Evolutionary conservation across 2,888 invertebrate species (phyloP), one percentile per base, ranked within the genome.

Genomic region (Caenorhabditis zanzibari): DNA sequence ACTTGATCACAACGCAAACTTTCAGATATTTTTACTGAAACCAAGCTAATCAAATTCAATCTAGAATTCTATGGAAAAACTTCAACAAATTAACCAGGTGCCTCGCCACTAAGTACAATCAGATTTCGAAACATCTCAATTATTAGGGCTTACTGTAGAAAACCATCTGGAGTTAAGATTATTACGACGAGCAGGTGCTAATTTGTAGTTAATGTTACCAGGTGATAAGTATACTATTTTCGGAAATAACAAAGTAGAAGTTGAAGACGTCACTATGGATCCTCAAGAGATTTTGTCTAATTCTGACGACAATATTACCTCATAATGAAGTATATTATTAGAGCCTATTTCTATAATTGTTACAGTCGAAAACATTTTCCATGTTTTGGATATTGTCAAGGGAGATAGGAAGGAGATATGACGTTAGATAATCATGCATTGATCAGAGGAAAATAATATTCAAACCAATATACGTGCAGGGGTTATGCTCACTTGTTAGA

Each of bases 41-140:
- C 54, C 52, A 73, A 73, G 63, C 73, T 32, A 73, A 35, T 73
- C 73, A 63, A 52, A 63, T 63, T 26, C 16, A n/a, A 32, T 32
- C 10, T 22, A 9, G 54, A 10, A 26, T 19, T 38, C 12, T 61
- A 49, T 19, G 28, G 14, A 41, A 61, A 32, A 28, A 63, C 24
- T 26, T 61, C 52, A 35, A 9, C 35, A 16, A 59, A 73, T 61
- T 73, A 63, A n/a, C n/a, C n/a, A n/a, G n/a, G n/a, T n/a, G 73
- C 73, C 52, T 73, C 73, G 73, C 63, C 61, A 52, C 12, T 7
- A 16, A 14, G 6, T 59, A 26, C 56, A 24, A 47, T 3, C 22
- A 12, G 22, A 35, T 59, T 59, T 35, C 19, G 0, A 10, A 28
- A 32, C 28, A n/a, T 24, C 19, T 19, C 6, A 12, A 9, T n/a